Conservation (phyloP, 2,113 vertebrate species). For the Terrapene triunguis region DNA sequence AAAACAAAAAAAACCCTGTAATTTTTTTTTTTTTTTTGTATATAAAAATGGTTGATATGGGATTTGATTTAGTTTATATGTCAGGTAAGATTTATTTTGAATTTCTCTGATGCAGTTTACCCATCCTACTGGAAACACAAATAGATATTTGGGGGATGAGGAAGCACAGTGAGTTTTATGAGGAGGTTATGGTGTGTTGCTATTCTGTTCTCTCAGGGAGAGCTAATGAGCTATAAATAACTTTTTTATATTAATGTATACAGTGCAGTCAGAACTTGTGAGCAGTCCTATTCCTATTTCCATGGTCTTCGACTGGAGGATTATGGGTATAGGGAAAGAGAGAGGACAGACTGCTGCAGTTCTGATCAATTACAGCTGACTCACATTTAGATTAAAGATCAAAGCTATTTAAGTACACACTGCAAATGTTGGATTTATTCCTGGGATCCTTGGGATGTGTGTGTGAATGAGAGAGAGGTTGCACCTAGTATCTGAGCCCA, state of each 20-base stretch:
- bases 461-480: not conserved
- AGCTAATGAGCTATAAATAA: not conserved
- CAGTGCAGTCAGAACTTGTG: not conserved
- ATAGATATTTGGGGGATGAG: not conserved
- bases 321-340: not conserved
- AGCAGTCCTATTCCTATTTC: not conserved
- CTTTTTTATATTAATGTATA: not conserved
- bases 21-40: not conserved
- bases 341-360: fast-evolving
- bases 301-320: not conserved
- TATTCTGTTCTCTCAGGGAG: not conserved
- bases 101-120: not conserved
- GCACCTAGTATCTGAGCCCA: not conserved
- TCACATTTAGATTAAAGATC: not conserved
- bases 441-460: not conserved
- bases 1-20: no score
- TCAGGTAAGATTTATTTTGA: not conserved
- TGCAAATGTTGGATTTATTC: not conserved
- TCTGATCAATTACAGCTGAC: not conserved
- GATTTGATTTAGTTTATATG: not conserved
- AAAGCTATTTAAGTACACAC: not conserved
- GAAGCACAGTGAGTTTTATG: not conserved
- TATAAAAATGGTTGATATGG: not conserved
- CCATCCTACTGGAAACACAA: not conserved
- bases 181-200: fast-evolving